Percentiles rank a stretch among this genome's conserved stretches.
Conservation (phyloP, 2,113 vertebrate species). For the Hydrochoerus hydrochaeris region DNA sequence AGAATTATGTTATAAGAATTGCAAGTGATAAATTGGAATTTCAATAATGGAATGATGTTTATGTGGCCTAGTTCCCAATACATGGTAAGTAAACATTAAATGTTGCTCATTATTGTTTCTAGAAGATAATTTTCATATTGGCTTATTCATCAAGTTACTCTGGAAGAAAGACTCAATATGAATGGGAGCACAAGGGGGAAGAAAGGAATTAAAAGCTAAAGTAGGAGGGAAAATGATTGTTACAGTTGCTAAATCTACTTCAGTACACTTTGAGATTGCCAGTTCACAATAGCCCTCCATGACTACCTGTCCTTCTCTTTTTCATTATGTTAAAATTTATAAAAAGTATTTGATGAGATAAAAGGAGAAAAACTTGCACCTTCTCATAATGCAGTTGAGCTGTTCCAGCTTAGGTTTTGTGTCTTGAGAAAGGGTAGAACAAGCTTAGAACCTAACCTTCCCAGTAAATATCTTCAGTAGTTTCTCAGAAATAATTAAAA, state of each 20-base stretch:
- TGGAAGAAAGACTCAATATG: not conserved
- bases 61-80: not conserved
- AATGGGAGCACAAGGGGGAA: constrained; percentile 15
- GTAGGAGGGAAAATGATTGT: constrained; percentile 56
- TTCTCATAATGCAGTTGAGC: not conserved
- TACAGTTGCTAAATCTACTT: constrained; percentile 45
- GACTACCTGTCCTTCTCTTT: not conserved
- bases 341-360: constrained; percentile 16
- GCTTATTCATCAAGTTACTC: constrained; percentile 36
- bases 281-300: constrained; percentile 14
- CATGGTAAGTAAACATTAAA: not conserved
- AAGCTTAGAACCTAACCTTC: not conserved
- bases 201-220: constrained; percentile 53
- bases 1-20: not conserved
- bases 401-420: not conserved
- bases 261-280: not conserved
- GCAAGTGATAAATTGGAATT: not conserved
- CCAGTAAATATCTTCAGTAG: not conserved
- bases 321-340: constrained; percentile 54
- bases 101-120: not conserved
- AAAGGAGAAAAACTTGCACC: not conserved
- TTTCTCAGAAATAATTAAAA: not conserved
- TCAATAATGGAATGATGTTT: not conserved
- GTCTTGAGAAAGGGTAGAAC: not conserved
- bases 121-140: not conserved